Conservation (phyloP, 2,797 vertebrate genomes). For the Scarus forsteni region DNA sequence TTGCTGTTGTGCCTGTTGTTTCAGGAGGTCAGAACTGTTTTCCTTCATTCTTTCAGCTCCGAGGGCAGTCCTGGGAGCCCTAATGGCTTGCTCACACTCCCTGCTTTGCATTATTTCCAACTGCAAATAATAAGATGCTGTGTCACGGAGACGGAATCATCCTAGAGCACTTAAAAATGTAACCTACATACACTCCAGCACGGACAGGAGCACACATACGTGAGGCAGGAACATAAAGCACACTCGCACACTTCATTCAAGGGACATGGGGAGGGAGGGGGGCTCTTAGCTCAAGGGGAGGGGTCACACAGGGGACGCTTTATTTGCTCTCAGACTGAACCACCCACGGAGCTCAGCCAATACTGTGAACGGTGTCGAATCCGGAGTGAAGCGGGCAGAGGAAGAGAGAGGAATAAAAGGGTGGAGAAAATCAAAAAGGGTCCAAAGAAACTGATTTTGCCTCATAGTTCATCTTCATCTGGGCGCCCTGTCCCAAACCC, state of each 20-base stretch:
- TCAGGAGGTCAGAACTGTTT: conserved; percentile 67
- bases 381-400: conserved; percentile 55
- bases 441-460: conserved; percentile 81
- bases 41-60: conserved; percentile 38
- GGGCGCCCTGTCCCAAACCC: conserved; percentile 82
- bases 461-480: conserved; percentile 90
- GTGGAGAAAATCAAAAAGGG: conserved; percentile 66
- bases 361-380: conserved; percentile 40
- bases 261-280: conserved; percentile 42
- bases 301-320: conserved; percentile 50
- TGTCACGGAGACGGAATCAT: conserved; percentile 53
- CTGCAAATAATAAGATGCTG: conserved; percentile 69
- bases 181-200: conserved; percentile 53
- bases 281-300: conserved; percentile 32
- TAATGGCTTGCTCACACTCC: conserved; percentile 70
- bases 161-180: conserved; percentile 64
- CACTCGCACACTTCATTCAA: conserved; percentile 28
- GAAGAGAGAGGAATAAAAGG: conserved; percentile 44
- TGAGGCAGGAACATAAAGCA: conserved; percentile 26
- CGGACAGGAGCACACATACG: conserved; percentile 29
- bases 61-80: conserved; percentile 60
- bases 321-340: conserved; percentile 61
- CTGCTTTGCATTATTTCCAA: conserved; percentile 68
- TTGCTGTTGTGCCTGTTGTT: conserved; percentile 40
- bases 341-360: conserved; percentile 49